These are phyloP conservation scores for Sinocyclocheilus rhinocerous DNA, from an alignment of 2,113 vertebrate species.

Conservation along the genomic window DNA sequence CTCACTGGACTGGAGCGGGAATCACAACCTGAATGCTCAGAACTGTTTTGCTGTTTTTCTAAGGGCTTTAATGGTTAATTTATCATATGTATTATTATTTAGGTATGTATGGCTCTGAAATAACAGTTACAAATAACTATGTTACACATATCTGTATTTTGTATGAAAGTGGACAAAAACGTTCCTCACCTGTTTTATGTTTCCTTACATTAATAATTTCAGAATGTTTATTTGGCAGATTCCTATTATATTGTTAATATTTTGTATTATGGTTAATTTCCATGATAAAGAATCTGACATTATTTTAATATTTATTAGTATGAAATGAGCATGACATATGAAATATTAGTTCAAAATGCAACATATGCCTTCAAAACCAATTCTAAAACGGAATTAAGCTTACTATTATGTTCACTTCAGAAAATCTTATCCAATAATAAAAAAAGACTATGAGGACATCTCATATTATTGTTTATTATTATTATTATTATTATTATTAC, in stretches of 20 bases:
- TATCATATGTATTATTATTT: not conserved
- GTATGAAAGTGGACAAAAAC: not conserved
- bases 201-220: not conserved
- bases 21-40: not conserved
- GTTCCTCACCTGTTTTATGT: not conserved
- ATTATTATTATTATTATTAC: too few relatives aligned
- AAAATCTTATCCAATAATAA: not conserved
- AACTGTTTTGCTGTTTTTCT: not conserved
- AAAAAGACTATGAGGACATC: not conserved
- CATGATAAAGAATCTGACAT: too few relatives aligned
- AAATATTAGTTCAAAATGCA: too few relatives aligned
- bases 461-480: not conserved
- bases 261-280: too few relatives aligned
- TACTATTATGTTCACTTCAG: not conserved
- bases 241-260: too few relatives aligned
- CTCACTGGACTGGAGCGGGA: slow-evolving; percentile 1
- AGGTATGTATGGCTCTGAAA: not conserved
- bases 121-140: not conserved
- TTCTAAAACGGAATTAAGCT: not conserved
- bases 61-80: not conserved
- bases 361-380: too few relatives aligned
- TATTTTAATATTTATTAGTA: too few relatives aligned
- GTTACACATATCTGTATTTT: not conserved
- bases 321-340: too few relatives aligned
- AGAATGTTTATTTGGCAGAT: too few relatives aligned